Conservation (phyloP, 2,113 vertebrate genomes). For the Bagarius yarrelli region DNA sequence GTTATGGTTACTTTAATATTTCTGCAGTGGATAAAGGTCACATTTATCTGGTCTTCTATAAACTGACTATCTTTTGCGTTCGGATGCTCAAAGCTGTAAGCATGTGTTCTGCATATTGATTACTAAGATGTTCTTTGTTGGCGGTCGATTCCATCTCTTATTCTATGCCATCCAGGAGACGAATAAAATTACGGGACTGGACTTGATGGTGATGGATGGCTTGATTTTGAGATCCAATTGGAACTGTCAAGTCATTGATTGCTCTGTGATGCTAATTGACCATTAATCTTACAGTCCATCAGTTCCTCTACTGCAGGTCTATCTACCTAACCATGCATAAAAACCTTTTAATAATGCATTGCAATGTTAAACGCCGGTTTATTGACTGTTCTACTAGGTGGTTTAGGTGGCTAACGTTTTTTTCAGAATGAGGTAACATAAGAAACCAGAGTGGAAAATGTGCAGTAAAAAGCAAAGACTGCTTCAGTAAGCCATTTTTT, state of each 20-base stretch:
- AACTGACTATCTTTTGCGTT: background rate
- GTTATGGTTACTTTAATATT: background rate
- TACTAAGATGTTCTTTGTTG: background rate
- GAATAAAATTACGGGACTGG: background rate
- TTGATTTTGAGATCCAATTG: background rate
- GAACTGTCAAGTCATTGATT: constrained; percentile 21
- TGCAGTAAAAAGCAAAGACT: background rate
- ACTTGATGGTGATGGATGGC: background rate
- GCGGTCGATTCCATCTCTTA: background rate
- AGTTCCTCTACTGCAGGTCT: background rate
- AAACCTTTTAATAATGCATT: background rate
- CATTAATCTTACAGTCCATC: background rate
- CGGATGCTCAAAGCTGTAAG: background rate
- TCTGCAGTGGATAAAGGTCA: background rate
- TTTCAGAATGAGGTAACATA: background rate
- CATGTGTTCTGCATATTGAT: background rate
- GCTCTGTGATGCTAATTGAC: background rate
- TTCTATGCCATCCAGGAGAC: background rate
- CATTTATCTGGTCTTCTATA: background rate
- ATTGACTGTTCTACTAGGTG: background rate
- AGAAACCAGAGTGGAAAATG: background rate
- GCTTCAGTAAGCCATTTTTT: constrained; percentile 4
- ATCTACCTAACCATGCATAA: background rate
- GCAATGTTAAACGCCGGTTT: background rate
- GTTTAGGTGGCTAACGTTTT: background rate